Conservation (phyloP, 2,888 invertebrate species). For the Drosophila leonis region DNA sequence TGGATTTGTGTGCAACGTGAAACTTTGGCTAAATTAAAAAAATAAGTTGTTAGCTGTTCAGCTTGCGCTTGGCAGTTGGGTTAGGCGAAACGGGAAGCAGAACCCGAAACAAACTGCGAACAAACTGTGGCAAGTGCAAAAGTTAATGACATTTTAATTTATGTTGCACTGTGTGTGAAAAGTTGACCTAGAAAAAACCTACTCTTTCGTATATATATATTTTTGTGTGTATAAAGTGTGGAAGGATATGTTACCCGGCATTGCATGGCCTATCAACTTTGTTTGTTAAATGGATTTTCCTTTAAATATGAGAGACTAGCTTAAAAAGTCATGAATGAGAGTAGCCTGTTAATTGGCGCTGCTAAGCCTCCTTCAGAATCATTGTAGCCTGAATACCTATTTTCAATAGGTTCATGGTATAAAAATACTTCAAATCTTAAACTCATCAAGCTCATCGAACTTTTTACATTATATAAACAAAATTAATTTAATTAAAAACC, state of each 20-base stretch:
- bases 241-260: neutral
- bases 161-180: slow-evolving; percentile 18
- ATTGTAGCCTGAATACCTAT: too few species aligned
- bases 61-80: slow-evolving; percentile 6
- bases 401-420: too few species aligned
- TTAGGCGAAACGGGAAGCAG: neutral
- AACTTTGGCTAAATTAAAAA: slow-evolving; percentile 39
- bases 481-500: too few species aligned
- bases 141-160: slow-evolving; percentile 59
- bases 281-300: neutral
- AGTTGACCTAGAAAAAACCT: neutral
- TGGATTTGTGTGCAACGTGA: neutral
- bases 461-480: too few species aligned
- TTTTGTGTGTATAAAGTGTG: neutral
- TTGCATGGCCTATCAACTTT: neutral
- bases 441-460: too few species aligned
- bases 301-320: neutral
- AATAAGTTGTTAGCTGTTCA: slow-evolving; percentile 25
- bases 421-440: too few species aligned
- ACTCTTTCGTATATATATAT: neutral
- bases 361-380: too few species aligned
- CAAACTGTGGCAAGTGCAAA: slow-evolving; percentile 31
- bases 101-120: slow-evolving; percentile 17
- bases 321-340: neutral
- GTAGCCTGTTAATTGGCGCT: neutral